Conservation (phyloP, 2,888 invertebrate species). For the Cryptocephalus primarius region DNA sequence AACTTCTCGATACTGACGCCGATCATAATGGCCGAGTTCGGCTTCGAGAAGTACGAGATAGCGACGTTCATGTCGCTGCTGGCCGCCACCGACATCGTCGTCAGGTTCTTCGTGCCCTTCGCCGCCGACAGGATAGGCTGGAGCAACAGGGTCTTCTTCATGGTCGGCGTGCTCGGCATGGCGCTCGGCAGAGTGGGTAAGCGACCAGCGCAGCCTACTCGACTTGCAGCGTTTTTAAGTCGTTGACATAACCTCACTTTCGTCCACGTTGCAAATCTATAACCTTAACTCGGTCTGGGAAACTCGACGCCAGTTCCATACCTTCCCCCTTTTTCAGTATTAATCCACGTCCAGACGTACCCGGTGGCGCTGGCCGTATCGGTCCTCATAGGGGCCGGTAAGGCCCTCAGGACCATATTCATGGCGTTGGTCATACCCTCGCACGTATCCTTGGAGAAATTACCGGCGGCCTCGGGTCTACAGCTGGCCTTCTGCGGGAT, state of each 20-base stretch:
- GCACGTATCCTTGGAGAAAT: slow-evolving; percentile 55
- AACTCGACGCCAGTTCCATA: too few relatives aligned
- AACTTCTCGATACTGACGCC: slow-evolving; percentile 66
- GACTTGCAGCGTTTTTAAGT: too few relatives aligned
- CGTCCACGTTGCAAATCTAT: too few relatives aligned
- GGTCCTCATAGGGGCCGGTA: slow-evolving; percentile 57
- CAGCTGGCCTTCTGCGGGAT: slow-evolving; percentile 57
- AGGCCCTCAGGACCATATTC: slow-evolving; percentile 61
- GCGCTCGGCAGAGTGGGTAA: slow-evolving; percentile 54
- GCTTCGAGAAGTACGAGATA: slow-evolving; percentile 47
- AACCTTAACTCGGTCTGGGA: too few relatives aligned
- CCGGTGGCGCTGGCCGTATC: slow-evolving; percentile 46
- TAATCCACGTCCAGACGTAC: slow-evolving; percentile 51
- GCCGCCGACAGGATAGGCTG: slow-evolving; percentile 57
- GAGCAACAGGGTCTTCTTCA: slow-evolving; percentile 60
- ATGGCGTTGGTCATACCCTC: slow-evolving; percentile 64
- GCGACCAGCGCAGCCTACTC: too few relatives aligned
- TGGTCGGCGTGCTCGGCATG: slow-evolving; percentile 56
- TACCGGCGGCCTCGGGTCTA: slow-evolving; percentile 61
- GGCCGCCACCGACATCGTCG: slow-evolving; percentile 52
- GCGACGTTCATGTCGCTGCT: slow-evolving; percentile 60
- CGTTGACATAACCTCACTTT: too few relatives aligned
- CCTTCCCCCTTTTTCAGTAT: slow-evolving; percentile 32
- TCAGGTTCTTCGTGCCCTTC: slow-evolving; percentile 57
- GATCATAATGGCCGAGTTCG: slow-evolving; percentile 59